A percentile compares a stretch with the other conserved stretches of the same genome.
Evolutionary conservation across 1,140 invertebrate genomes (phyloP).

Genomic region (Drosophila nikananu): DNA sequence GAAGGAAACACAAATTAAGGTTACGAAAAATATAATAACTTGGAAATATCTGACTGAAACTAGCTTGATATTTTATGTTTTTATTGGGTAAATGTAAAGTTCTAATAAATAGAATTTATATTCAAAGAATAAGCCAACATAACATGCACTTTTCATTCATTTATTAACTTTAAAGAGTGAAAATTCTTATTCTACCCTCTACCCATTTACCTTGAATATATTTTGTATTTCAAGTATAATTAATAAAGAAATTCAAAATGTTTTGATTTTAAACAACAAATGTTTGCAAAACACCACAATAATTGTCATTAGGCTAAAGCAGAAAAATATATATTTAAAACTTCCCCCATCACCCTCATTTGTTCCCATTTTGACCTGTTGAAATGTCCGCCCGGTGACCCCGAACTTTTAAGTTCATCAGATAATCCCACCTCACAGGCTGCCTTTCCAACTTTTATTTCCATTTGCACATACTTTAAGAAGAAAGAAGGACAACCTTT

Average conservation of each 20-base stretch:
- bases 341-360: not conserved
- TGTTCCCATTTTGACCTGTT: conserved; percentile 9
- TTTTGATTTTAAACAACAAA: not conserved
- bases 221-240: no score
- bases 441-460: conserved; percentile 11
- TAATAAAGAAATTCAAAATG: not conserved
- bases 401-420: conserved; percentile 2
- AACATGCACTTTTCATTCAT: not conserved
- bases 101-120: not conserved
- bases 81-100: no score
- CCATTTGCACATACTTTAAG: conserved; percentile 7
- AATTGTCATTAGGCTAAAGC: not conserved
- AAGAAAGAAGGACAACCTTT: conserved; percentile 9
- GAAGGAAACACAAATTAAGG: no score
- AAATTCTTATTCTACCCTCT: not conserved
- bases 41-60: not conserved
- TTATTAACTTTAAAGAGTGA: not conserved
- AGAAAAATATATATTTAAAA: not conserved
- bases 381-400: not conserved
- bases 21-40: not conserved
- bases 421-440: not conserved
- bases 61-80: not conserved
- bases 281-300: not conserved
- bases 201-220: not conserved
- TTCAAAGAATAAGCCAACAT: rapidly evolving